Evolutionary conservation across 2,113 vertebrate species (phyloP).

Genomic region (Lathamus discolor): DNA sequence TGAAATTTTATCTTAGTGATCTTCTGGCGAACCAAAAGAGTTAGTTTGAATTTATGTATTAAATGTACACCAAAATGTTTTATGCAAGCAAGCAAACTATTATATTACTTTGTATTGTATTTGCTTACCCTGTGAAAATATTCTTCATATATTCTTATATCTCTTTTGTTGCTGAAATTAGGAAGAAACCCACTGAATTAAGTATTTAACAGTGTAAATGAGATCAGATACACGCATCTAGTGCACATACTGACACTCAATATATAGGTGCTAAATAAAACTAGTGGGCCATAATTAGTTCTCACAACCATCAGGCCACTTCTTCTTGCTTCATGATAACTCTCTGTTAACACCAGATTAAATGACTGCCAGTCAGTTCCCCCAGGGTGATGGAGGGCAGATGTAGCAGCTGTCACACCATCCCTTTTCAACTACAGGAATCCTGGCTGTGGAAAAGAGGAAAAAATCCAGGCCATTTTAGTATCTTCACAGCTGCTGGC

Average conservation of each 20-base stretch:
- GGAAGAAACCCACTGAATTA: not conserved
- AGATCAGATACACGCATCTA: not conserved
- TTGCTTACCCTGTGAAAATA: not conserved
- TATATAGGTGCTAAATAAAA: not conserved
- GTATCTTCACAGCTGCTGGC: not conserved
- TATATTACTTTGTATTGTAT: not conserved
- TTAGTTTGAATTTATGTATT: not conserved
- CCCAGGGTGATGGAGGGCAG: not conserved
- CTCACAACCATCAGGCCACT: not conserved
- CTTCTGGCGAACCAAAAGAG: not conserved
- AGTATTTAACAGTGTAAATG: not conserved
- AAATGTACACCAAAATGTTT: not conserved
- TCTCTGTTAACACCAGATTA: conserved; percentile 28
- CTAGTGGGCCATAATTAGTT: conserved; percentile 9
- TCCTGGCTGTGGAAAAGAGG: conserved; percentile 26
- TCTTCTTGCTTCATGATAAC: not conserved
- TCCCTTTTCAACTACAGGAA: not conserved
- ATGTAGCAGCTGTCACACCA: conserved; percentile 38
- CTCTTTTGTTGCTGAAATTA: not conserved
- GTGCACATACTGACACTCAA: not conserved
- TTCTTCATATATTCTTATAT: not conserved
- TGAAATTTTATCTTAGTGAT: not conserved
- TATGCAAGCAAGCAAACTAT: too few species aligned
- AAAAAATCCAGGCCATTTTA: not conserved
- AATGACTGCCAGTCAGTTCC: conserved; percentile 10